These are phyloP conservation scores for Caenorhabditis sp. DNA, from an alignment of 2,888 invertebrate genomes.

Conservation along the genomic window DNA sequence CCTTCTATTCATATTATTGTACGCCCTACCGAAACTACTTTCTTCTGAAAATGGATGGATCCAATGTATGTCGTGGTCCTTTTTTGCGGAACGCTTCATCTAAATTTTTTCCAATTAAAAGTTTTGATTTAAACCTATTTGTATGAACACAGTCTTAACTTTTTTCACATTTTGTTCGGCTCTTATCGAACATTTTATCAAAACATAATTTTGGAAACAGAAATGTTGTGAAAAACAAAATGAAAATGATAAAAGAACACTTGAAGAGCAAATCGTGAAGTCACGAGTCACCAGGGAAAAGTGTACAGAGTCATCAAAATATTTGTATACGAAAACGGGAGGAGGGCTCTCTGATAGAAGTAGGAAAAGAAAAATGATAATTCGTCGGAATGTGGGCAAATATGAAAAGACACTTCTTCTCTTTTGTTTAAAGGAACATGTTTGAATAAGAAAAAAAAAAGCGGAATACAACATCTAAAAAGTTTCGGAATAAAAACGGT, in stretches of 20 bases:
- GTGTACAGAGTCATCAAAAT: not conserved
- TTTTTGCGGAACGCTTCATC: too few species aligned
- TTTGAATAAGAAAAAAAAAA: not conserved
- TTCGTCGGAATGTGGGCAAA: not conserved
- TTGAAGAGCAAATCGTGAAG: not conserved
- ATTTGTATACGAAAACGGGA: not conserved
- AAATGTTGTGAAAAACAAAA: not conserved
- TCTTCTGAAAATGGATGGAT: too few species aligned
- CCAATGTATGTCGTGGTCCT: too few species aligned
- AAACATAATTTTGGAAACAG: not conserved
- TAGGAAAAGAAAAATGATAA: not conserved
- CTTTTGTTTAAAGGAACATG: not conserved
- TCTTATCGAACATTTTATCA: too few species aligned
- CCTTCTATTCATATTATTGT: too few species aligned
- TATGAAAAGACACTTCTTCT: not conserved
- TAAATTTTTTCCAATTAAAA: too few species aligned
- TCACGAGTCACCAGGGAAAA: not conserved
- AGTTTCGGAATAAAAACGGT: not conserved
- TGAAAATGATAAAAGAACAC: not conserved
- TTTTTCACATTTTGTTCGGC: too few species aligned
- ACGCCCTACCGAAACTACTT: too few species aligned
- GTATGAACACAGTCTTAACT: too few species aligned
- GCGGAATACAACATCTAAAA: not conserved
- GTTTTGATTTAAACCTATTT: too few species aligned
- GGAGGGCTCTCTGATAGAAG: not conserved